These are phyloP conservation scores for Chesias legatella DNA, from an alignment of 2,888 invertebrate genomes.

Conservation along the genomic window DNA sequence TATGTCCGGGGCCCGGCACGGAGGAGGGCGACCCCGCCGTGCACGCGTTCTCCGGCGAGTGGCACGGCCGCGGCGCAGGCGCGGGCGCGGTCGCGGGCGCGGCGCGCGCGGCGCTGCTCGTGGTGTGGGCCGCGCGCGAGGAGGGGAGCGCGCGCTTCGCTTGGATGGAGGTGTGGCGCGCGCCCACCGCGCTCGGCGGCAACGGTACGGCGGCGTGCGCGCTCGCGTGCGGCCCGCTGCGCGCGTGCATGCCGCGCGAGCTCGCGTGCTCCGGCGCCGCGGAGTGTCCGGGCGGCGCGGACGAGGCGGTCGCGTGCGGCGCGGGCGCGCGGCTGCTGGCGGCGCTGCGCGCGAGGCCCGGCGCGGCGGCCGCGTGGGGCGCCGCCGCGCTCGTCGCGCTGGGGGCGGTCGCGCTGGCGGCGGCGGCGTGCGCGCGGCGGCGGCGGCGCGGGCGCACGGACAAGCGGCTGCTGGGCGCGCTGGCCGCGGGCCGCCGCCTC, in stretches of 20 bases:
- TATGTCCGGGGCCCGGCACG: conserved; percentile 83
- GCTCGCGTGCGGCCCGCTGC: conserved; percentile 84
- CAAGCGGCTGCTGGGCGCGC: conserved; percentile 82
- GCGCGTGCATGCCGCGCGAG: conserved; percentile 87
- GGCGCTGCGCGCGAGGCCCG: conserved; percentile 83
- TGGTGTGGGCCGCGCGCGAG: conserved; percentile 92
- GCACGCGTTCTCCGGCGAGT: conserved; percentile 90
- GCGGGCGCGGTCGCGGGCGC: conserved; percentile 79
- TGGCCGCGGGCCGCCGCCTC: conserved; percentile 82
- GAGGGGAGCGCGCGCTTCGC: conserved; percentile 88
- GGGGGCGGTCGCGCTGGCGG: conserved; percentile 50
- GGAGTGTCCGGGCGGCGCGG: conserved; percentile 56
- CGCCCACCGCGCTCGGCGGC: conserved; percentile 30
- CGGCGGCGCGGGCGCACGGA: conserved; percentile 75
- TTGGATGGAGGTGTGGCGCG: conserved; percentile 81
- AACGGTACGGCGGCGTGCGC: conserved; percentile 54
- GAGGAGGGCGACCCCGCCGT: conserved; percentile 83
- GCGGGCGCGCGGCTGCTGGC: conserved; percentile 60
- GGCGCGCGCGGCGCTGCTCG: conserved; percentile 87
- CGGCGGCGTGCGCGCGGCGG: conserved; percentile 75
- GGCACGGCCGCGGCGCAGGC: conserved; percentile 74
- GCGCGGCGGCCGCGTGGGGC: conserved; percentile 79
- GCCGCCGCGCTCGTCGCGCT: conserved; percentile 72
- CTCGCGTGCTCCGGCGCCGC: conserved; percentile 87
- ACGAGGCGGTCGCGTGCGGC: conserved; percentile 84